Base-by-base conservation (phyloP, 2,888 invertebrate species). In the Syritta pipiens region DNA sequence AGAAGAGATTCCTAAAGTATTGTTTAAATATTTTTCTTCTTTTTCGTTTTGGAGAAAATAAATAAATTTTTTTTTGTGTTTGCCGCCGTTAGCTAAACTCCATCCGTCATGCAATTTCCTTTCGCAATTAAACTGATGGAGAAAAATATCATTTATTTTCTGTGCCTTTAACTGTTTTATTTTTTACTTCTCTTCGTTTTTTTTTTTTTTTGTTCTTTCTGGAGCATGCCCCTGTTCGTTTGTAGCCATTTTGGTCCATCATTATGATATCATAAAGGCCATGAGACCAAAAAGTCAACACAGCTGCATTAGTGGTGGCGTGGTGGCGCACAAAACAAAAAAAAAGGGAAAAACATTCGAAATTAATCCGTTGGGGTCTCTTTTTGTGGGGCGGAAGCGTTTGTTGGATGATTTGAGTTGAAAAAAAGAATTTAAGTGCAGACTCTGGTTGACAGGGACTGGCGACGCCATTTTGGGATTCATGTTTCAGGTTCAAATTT, bases 251-350 rank as follows among this genome's bases (percentile, higher is more conserved):
- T 49, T 22, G 74, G 74, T 51, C 72, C 67, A 67, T 74, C 67
- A 59, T 59, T 67, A 74, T 74, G 67, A 67, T 67, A 59, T 74
- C 67, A 74, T 74, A 28, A 59, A n/a, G 74, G 57, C 57, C 59
- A 37, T 74, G 74, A 51, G 67, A 59, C 67, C 74, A 74, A 59
- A 74, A 67, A 74, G 74, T 51, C 74, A 74, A 74, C 74, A 74
- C n/a, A n/a, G 67, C 57, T 74, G 74, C 51, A 35, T 55, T 62
- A 37, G 37, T 49, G 35, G 35, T 10, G 26, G 14, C 9, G 14
- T n/a, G n/a, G n/a, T n/a, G n/a, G n/a, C n/a, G n/a, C n/a, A n/a
- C n/a, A 17, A 19, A 32, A 40, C 10, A 0, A 28, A 40, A 53
- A 53, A 51, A 19, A 17, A 51, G 42, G 28, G 37, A 0, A 57